Evolutionary conservation across 2,888 invertebrate genomes (phyloP).

Genomic region (Stenodema calcarata): DNA sequence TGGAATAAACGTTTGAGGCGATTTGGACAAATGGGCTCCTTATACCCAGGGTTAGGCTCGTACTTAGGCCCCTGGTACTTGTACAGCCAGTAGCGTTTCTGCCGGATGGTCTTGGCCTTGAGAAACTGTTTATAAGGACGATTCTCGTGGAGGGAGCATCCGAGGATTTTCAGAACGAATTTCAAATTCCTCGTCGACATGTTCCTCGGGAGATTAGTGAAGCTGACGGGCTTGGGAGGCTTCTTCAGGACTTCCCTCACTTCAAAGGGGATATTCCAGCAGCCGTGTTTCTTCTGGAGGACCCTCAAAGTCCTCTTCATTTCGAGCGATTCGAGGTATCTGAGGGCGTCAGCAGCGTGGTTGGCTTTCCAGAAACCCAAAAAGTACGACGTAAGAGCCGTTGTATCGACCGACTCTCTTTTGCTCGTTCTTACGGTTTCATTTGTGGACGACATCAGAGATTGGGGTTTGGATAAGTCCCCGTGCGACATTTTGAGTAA

Average conservation of each 20-base stretch:
- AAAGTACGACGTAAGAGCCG: slow-evolving; percentile 1
- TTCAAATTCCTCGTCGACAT: not conserved
- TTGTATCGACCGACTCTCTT: not conserved
- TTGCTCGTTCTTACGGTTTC: not conserved
- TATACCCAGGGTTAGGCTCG: not conserved
- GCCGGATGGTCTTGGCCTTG: not conserved
- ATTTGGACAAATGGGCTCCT: not conserved
- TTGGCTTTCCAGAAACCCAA: slow-evolving; percentile 25
- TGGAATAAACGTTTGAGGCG: not conserved
- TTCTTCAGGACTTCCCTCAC: not conserved
- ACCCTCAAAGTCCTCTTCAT: not conserved
- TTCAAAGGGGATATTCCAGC: not conserved
- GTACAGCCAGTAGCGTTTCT: slow-evolving; percentile 38
- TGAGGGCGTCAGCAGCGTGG: slow-evolving; percentile 15
- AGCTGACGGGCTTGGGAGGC: not conserved
- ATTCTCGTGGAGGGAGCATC: slow-evolving; percentile 11
- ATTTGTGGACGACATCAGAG: not conserved
- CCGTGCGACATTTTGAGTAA: not conserved
- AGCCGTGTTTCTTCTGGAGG: slow-evolving; percentile 11
- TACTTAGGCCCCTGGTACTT: slow-evolving; percentile 28
- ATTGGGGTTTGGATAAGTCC: not conserved
- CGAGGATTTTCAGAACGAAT: slow-evolving; percentile 26
- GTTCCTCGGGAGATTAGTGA: not conserved
- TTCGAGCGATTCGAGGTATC: slow-evolving; percentile 13
- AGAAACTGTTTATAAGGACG: slow-evolving; percentile 26